Evolutionary conservation across 2,113 vertebrate species (phyloP), one percentile per base, ranked within the genome.

Genomic region (Lathamus discolor): DNA sequence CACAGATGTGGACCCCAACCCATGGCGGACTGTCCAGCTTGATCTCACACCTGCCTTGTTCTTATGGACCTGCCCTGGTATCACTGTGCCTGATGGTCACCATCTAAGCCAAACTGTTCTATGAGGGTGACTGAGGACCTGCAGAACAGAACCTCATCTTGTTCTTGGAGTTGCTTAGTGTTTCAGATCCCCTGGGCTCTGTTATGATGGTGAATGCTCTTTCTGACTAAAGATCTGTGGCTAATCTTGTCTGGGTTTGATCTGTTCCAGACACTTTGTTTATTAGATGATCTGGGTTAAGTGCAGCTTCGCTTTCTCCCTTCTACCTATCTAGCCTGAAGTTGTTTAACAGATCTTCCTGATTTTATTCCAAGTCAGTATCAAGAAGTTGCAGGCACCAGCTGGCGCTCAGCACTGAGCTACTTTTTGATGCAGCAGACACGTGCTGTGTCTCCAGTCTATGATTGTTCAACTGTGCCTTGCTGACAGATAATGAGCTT

Each of bases 311-410:
- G 11, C 33, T 80, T 88, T 94, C 5, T 23, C 46, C 82, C 27
- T 70, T 86, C 61, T 86, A 10, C 68, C 78, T 75, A 10, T 70
- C 77, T 89, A 49, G 61, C 18, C 72, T 74, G 64, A 70, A 83
- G 92, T 48, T 63, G 92, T 74, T 92, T 33, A 81, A 88, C 88
- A 9, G 86, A 86, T 83, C 76, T 95, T 69, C 92, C 88, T 63
- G 88, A 52, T 91, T 83, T 86, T 19, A 24, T 68, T 73, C 72
- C 67, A 79, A 9, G 41, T 81, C 37, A 6, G 54, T 59, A 74
- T 63, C 54, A 69, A 35, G 66, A 70, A 93, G 46, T 78, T 52
- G 39, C 39, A 84, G 76, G 59, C 37, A 43, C 37, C n/a, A 12
- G 44, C 72, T 77, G 79, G 63, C 49, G 27, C 27, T 70, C 41